Evolutionary conservation across 2,888 invertebrate genomes (phyloP).

Genomic region (Heliothis peltigera): DNA sequence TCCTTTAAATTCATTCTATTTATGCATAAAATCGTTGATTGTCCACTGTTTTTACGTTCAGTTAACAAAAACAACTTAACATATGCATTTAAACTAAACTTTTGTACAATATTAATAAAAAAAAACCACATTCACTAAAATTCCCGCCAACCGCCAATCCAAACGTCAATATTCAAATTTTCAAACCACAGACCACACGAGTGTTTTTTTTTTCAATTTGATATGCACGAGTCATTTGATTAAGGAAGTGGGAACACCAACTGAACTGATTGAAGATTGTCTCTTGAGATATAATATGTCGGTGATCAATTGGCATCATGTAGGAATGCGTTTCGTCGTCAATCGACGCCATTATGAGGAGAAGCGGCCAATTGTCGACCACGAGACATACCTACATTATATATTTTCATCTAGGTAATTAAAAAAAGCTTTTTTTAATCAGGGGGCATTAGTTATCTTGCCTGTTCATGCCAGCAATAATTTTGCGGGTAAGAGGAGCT

Average conservation of each 20-base stretch:
- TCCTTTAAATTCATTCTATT: conserved; percentile 9
- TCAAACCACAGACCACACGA: conserved; percentile 16
- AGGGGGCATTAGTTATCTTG: conserved; percentile 23
- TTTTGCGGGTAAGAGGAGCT: neutral
- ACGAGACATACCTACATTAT: conserved; percentile 20
- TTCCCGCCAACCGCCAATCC: conserved; percentile 3
- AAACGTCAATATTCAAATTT: conserved; percentile 2
- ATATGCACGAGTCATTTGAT: conserved; percentile 41
- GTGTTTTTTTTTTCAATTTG: conserved; percentile 22
- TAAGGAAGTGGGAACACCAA: conserved; percentile 65
- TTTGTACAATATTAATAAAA: neutral
- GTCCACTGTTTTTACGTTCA: neutral
- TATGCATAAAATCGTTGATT: neutral
- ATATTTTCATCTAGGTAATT: conserved; percentile 18
- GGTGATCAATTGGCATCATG: conserved; percentile 68
- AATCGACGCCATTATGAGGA: conserved; percentile 59
- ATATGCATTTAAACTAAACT: neutral
- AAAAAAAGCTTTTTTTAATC: conserved; percentile 22
- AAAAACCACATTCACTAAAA: conserved; percentile 8
- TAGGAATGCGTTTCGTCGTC: conserved; percentile 58
- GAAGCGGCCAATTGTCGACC: conserved; percentile 49
- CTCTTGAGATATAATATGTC: conserved; percentile 44
- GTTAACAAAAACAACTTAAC: neutral
- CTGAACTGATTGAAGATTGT: conserved; percentile 64
- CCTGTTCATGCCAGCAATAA: conserved; percentile 12